Percentiles rank a stretch among this genome's conserved stretches.
Conservation (phyloP, 2,113 vertebrate genomes). For the Chrysochloris asiatica region DNA sequence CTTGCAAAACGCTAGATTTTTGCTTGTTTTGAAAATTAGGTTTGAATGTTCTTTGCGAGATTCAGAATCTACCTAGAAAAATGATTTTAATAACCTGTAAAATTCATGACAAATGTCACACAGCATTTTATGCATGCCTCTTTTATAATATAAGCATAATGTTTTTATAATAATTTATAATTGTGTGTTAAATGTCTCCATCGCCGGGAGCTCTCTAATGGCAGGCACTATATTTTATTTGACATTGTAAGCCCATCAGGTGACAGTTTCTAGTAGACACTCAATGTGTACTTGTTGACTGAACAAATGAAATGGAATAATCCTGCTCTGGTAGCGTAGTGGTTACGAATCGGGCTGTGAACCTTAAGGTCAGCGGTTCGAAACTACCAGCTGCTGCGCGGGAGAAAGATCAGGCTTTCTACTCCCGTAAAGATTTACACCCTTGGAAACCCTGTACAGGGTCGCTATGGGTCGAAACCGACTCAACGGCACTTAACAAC, state of each 20-base stretch:
- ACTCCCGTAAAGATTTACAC: no score
- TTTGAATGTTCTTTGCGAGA: not conserved
- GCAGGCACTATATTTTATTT: not conserved
- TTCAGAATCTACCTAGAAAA: slow-evolving; percentile 35
- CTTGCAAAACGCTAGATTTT: slow-evolving; percentile 17
- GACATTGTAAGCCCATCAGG: not conserved
- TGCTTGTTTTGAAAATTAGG: slow-evolving; percentile 40
- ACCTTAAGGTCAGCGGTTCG: no score
- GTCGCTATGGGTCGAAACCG: no score
- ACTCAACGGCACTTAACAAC: no score
- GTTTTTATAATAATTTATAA: not conserved
- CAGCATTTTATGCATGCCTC: not conserved
- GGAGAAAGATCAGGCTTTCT: no score
- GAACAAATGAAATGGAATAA: not conserved
- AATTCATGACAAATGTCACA: slow-evolving; percentile 19
- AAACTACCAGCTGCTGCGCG: no score
- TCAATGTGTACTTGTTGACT: not conserved
- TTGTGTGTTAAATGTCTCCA: not conserved
- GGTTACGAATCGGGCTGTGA: no score
- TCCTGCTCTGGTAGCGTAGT: no score
- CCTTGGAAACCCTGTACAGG: no score
- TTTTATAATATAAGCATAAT: not conserved
- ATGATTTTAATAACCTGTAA: not conserved
- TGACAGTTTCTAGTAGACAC: not conserved
- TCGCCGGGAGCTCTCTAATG: not conserved